Evolutionary conservation across 30 jellyfish, hydroid and myxozoan genomes (phyloP).

Genomic region (Pseudorhiza aurosa): DNA sequence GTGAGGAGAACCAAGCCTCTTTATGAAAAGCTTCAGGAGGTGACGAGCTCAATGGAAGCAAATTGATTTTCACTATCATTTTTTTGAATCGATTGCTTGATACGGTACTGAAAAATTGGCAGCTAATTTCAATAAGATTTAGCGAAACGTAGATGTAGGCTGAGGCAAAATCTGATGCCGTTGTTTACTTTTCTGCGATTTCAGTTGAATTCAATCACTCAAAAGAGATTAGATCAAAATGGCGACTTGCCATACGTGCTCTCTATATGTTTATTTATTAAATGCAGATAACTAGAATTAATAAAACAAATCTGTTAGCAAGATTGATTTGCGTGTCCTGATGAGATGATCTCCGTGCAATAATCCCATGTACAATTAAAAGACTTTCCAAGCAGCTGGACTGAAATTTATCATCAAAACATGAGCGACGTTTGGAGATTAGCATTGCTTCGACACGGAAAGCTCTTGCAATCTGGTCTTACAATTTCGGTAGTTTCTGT

Average conservation of each 20-base stretch:
- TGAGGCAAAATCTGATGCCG: no score
- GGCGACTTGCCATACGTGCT: not conserved
- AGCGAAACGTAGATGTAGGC: no score
- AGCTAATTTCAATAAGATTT: no score
- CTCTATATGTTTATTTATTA: not conserved
- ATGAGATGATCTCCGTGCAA: not conserved
- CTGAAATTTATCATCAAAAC: not conserved
- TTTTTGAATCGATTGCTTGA: no score
- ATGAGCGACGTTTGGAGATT: not conserved
- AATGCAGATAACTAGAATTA: not conserved
- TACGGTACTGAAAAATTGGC: no score
- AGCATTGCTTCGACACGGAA: not conserved
- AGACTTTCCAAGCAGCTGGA: conserved; percentile 18
- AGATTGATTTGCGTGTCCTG: not conserved
- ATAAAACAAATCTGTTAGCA: not conserved
- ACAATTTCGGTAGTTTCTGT: not conserved
- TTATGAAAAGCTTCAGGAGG: no score
- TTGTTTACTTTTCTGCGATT: not conserved
- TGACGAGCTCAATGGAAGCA: no score
- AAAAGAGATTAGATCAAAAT: not conserved
- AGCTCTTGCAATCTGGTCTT: not conserved
- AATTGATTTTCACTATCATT: no score
- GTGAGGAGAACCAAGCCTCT: no score
- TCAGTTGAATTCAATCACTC: not conserved
- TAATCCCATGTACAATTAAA: not conserved